Conservation (phyloP, 2,888 invertebrate species). For the Crepidodera aurea region DNA sequence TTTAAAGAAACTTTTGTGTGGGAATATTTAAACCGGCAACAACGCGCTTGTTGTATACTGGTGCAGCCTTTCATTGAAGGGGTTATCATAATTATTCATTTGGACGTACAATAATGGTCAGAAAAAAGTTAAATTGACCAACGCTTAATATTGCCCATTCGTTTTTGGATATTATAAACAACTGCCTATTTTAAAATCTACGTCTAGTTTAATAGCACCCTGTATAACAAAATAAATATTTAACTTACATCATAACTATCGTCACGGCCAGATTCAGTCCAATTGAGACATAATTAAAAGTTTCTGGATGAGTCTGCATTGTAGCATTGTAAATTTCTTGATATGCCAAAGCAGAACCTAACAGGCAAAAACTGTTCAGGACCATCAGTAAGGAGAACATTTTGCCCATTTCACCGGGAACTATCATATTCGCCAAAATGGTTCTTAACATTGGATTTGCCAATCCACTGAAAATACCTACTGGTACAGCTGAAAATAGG, state of each 20-base stretch:
- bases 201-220: too few species aligned
- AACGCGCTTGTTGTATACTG: too few species aligned
- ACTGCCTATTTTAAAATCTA: too few species aligned
- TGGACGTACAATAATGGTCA: too few species aligned
- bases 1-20: too few species aligned
- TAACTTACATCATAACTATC: slow-evolving; percentile 1
- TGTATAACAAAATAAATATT: too few species aligned
- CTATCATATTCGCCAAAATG: slow-evolving; percentile 5
- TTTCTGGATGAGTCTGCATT: background rate
- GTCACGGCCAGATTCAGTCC: background rate
- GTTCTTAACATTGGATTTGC: slow-evolving; percentile 18
- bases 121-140: too few species aligned
- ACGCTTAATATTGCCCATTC: too few species aligned
- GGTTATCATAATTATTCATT: too few species aligned
- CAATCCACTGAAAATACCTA: slow-evolving; percentile 3
- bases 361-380: background rate
- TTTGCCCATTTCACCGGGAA: slow-evolving; percentile 20
- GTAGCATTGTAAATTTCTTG: slow-evolving; percentile 5
- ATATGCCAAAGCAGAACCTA: background rate
- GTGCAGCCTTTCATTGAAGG: too few species aligned
- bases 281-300: slow-evolving; percentile 3
- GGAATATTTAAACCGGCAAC: too few species aligned
- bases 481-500: slow-evolving; percentile 11
- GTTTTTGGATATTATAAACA: too few species aligned
- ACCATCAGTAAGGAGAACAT: slow-evolving; percentile 15